Conservation (phyloP, 2,888 invertebrate species). For the Eristalis pertinax region DNA sequence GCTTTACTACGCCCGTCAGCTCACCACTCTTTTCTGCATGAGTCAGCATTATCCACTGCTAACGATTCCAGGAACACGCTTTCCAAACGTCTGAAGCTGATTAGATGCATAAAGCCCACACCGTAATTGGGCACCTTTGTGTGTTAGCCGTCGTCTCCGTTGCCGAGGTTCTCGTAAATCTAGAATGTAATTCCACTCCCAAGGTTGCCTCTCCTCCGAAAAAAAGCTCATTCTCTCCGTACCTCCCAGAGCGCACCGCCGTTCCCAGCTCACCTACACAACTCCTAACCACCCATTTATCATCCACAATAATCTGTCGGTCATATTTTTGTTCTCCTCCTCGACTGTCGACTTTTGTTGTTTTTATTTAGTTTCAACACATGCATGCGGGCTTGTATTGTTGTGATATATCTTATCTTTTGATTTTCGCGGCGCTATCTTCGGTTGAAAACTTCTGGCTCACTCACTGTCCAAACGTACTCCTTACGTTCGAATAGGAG, state of each 20-base stretch:
- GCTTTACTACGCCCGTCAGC: too few species aligned
- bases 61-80: background rate
- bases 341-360: conserved; percentile 14
- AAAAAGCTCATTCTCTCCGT: background rate
- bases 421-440: conserved; percentile 49
- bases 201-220: background rate
- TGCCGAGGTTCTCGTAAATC: background rate
- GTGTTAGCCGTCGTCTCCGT: background rate
- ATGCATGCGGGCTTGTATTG: conserved; percentile 7
- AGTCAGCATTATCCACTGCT: background rate
- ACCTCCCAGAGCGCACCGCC: background rate
- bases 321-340: background rate
- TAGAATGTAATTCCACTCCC: background rate
- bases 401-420: conserved; percentile 60
- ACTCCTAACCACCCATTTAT: background rate
- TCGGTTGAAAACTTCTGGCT: conserved; percentile 9
- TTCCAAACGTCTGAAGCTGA: background rate
- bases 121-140: background rate
- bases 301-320: background rate
- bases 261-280: conserved; percentile 2
- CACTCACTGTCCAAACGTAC: conserved; percentile 4
- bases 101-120: background rate
- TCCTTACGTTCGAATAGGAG: background rate
- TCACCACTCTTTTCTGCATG: background rate
- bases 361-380: conserved; percentile 45